These are phyloP conservation scores for Trichonephila inaurata DNA, from an alignment of 1,140 invertebrate genomes.

Conservation along the genomic window DNA sequence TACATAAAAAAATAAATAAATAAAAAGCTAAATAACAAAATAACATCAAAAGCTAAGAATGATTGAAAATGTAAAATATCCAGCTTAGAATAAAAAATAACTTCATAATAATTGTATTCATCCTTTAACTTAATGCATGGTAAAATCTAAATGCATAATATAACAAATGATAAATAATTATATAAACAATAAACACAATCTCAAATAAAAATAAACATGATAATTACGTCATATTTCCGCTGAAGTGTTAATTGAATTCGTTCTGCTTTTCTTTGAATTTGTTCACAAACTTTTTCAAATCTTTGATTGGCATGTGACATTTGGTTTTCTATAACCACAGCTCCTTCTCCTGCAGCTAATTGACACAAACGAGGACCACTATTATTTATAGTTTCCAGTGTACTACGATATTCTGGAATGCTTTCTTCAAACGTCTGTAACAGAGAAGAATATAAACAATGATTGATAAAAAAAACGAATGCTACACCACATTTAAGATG, in stretches of 20 bases:
- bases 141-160: too few relatives aligned
- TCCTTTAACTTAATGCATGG: too few relatives aligned
- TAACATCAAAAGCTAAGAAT: too few relatives aligned
- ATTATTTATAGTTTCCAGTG: conserved; percentile 93
- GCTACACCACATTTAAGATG: too few relatives aligned
- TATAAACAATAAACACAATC: too few relatives aligned
- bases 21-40: too few relatives aligned
- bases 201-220: not conserved
- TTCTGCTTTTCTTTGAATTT: conserved; percentile 95
- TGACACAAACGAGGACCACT: conserved; percentile 94
- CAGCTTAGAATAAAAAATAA: too few relatives aligned
- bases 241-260: conserved; percentile 94
- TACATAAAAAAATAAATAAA: too few relatives aligned
- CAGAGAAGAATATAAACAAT: not conserved
- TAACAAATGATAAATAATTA: too few relatives aligned
- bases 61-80: too few relatives aligned
- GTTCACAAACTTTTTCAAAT: conserved; percentile 96
- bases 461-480: not conserved
- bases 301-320: conserved; percentile 94
- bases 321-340: conserved; percentile 93
- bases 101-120: too few relatives aligned
- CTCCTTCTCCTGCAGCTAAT: conserved; percentile 93
- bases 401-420: conserved; percentile 88
- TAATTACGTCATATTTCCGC: conserved; percentile 80
- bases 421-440: conserved; percentile 88